Base-by-base conservation (phyloP, 2,888 invertebrate species). In the Euproctis similis region DNA sequence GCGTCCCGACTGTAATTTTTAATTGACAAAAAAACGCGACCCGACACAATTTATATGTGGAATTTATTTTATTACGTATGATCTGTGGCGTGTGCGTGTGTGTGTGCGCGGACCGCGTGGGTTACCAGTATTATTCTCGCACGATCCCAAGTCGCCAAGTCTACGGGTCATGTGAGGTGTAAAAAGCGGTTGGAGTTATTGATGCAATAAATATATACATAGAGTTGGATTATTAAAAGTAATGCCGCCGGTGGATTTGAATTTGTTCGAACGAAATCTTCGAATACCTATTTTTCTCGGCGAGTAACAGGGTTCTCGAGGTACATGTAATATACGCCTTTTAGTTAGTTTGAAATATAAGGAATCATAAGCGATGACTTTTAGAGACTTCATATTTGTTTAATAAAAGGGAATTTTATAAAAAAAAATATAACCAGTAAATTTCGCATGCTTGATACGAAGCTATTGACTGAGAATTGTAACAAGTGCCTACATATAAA, bases 21-120 rank as follows among this genome's bases (percentile, higher is more conserved):
- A 81, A 84, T 84, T 81, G 80, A 81, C 80, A 78, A 80, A 81
- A 80, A 82, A 81, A 74, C 56, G 54, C 51, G 69, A 61, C 63
- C 69, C 71, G 43, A 44, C 64, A 64, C 63, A 72, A 70, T 76
- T 73, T 77, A 73, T 74, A 74, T 62, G 63, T 64, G 71, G 75
- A 75, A 78, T 80, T 76, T 71, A 78, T 80, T 77, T 80, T 78
- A 78, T 80, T 77, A 71, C 69, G 53, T 58, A 58, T 50, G 40
- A 34, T 30, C 39, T n/a, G n/a, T n/a, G 39, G 39, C 57, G 66
- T 62, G 68, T 70, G 71, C 58, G n/a, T n/a, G n/a, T n/a, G n/a
- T n/a, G n/a, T n/a, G n/a, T n/a, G n/a, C n/a, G n/a, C n/a, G n/a
- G n/a, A n/a, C n/a, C n/a, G n/a, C n/a, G 73, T 69, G 69, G 60